Conservation (phyloP, 2,888 invertebrate species). For the Diarsia mendica region DNA sequence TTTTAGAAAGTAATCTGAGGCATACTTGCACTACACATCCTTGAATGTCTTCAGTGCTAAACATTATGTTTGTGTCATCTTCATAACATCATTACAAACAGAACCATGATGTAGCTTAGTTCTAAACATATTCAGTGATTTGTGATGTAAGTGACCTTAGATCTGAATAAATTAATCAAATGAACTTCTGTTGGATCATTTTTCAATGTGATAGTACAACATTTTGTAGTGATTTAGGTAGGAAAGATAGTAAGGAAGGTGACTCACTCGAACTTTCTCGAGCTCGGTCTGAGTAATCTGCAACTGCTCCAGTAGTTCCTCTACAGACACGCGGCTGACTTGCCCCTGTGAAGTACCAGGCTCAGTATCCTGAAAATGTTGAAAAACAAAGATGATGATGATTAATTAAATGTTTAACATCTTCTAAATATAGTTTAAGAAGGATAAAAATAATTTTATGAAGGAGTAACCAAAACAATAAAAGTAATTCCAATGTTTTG, state of each 20-base stretch:
- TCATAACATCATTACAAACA: neutral
- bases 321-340: slow-evolving; percentile 93
- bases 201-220: slow-evolving; percentile 61
- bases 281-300: slow-evolving; percentile 96
- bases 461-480: neutral
- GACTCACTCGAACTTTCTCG: slow-evolving; percentile 95
- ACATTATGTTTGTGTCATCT: neutral
- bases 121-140: neutral
- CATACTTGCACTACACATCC: neutral
- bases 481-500: neutral
- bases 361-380: slow-evolving; percentile 81
- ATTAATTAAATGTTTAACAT: neutral
- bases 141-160: neutral
- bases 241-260: slow-evolving; percentile 10
- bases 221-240: slow-evolving; percentile 11
- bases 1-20: neutral
- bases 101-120: neutral
- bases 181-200: slow-evolving; percentile 50
- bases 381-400: too few species aligned
- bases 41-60: neutral
- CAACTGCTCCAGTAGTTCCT: slow-evolving; percentile 95
- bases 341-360: slow-evolving; percentile 87
- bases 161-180: neutral
- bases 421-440: neutral
- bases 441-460: neutral